These are phyloP conservation scores for Ochotona curzoniae DNA, from an alignment of 2,113 vertebrate genomes.

Conservation along the genomic window DNA sequence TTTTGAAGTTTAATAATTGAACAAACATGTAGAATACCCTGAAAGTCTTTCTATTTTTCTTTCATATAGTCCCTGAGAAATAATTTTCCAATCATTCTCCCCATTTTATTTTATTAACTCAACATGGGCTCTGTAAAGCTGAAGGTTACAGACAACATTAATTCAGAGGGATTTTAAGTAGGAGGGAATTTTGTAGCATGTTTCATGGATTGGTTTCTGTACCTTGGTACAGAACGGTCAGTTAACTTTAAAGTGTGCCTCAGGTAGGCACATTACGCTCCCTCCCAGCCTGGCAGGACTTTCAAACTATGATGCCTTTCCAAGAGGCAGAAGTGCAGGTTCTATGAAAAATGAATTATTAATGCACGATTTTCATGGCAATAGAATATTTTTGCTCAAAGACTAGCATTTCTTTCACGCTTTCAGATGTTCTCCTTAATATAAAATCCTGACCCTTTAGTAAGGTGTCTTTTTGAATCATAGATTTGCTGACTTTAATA, in stretches of 20 bases:
- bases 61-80: neutral
- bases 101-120: constrained; percentile 48
- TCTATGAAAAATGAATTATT: constrained; percentile 87
- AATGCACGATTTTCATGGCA: constrained; percentile 83
- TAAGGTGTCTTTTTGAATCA: constrained; percentile 86
- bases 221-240: constrained; percentile 69
- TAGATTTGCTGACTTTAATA: constrained; percentile 86
- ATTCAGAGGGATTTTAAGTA: constrained; percentile 56
- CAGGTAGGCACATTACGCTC: constrained; percentile 71
- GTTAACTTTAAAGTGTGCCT: constrained; percentile 79
- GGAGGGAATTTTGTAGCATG: constrained; percentile 55
- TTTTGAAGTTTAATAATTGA: constrained; percentile 25
- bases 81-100: neutral
- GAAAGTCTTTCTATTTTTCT: neutral
- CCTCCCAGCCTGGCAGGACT: constrained; percentile 63
- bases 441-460: constrained; percentile 85
- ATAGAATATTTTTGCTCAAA: constrained; percentile 79
- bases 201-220: constrained; percentile 69
- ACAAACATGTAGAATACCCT: neutral
- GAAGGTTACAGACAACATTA: constrained; percentile 56
- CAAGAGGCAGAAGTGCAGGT: constrained; percentile 78
- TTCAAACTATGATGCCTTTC: constrained; percentile 80
- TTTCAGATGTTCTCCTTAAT: constrained; percentile 84
- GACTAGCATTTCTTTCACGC: constrained; percentile 78
- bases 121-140: constrained; percentile 19